Evolutionary conservation across 2,888 invertebrate species (phyloP).

Genomic region (Rhorus exstirpatorius): DNA sequence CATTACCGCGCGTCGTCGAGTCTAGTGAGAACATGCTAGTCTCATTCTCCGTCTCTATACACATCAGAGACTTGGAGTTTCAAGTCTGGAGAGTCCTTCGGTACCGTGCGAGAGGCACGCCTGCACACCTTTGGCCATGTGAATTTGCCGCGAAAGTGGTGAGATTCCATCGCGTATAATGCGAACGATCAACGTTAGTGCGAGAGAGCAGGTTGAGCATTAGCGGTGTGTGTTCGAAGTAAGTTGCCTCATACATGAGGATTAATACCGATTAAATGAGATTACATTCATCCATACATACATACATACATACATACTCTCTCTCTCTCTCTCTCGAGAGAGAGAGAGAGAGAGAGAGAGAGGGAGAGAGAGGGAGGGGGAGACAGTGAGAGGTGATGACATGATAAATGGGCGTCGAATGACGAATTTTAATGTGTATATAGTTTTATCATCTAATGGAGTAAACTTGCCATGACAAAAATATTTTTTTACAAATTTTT

Average conservation of each 20-base stretch:
- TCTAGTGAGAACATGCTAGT: slow-evolving; percentile 33
- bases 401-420: slow-evolving; percentile 40
- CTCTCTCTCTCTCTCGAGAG: too few species aligned
- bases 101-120: slow-evolving; percentile 24
- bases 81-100: slow-evolving; percentile 12
- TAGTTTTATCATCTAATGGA: too few species aligned
- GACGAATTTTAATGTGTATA: slow-evolving; percentile 4
- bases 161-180: slow-evolving; percentile 60
- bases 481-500: too few species aligned
- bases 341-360: background rate
- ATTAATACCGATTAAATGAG: slow-evolving; percentile 58
- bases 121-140: slow-evolving; percentile 34
- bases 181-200: slow-evolving; percentile 15
- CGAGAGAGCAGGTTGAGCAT: slow-evolving; percentile 12
- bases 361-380: background rate
- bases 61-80: slow-evolving; percentile 25
- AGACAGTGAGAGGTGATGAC: too few species aligned
- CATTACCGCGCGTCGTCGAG: slow-evolving; percentile 50
- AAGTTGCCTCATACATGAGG: slow-evolving; percentile 33
- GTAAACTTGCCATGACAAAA: too few species aligned
- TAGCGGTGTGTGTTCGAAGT: slow-evolving; percentile 8
- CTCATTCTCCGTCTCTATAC: slow-evolving; percentile 5
- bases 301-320: too few species aligned
- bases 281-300: slow-evolving; percentile 34
- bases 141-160: slow-evolving; percentile 24